Conservation (phyloP, 92 coral and sea anemone genomes). For the Anthopleura xanthogrammica region DNA sequence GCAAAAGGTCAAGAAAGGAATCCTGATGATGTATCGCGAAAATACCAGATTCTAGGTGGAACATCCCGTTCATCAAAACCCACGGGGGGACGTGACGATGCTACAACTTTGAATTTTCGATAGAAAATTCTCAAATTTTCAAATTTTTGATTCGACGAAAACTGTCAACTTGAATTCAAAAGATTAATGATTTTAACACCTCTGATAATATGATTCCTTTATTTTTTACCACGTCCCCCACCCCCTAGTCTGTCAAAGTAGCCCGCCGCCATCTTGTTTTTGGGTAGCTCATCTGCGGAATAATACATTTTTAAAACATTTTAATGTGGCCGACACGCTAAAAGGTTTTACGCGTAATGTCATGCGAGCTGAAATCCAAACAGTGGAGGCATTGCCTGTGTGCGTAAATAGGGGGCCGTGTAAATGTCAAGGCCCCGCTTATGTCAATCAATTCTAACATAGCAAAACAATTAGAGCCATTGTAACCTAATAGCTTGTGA, state of each 20-base stretch:
- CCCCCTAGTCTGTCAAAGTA: slow-evolving; percentile 20
- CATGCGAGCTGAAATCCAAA: slow-evolving; percentile 19
- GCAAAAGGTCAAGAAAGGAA: slow-evolving; percentile 39
- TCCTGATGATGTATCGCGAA: slow-evolving; percentile 24
- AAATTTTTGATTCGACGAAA: background rate
- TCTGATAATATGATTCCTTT: background rate
- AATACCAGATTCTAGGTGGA: slow-evolving; percentile 43
- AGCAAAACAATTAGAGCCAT: slow-evolving; percentile 62
- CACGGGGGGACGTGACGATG: background rate
- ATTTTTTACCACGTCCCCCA: background rate
- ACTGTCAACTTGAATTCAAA: background rate
- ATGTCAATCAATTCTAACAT: slow-evolving; percentile 64
- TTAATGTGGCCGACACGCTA: slow-evolving; percentile 10
- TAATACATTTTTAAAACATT: background rate
- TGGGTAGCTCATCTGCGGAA: background rate
- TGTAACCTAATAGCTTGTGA: slow-evolving; percentile 66
- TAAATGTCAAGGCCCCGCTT: slow-evolving; percentile 50
- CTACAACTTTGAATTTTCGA: background rate
- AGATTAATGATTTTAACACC: slow-evolving; percentile 37
- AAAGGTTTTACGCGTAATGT: slow-evolving; percentile 20
- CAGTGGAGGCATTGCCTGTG: background rate
- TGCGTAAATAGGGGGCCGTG: slow-evolving; percentile 42
- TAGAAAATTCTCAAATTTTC: background rate
- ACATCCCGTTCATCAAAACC: slow-evolving; percentile 36
- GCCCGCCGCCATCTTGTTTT: slow-evolving; percentile 20